phyloP scores from a whole-genome alignment of 2,797 vertebrate species.

The Oreortyx pictus region DNA sequence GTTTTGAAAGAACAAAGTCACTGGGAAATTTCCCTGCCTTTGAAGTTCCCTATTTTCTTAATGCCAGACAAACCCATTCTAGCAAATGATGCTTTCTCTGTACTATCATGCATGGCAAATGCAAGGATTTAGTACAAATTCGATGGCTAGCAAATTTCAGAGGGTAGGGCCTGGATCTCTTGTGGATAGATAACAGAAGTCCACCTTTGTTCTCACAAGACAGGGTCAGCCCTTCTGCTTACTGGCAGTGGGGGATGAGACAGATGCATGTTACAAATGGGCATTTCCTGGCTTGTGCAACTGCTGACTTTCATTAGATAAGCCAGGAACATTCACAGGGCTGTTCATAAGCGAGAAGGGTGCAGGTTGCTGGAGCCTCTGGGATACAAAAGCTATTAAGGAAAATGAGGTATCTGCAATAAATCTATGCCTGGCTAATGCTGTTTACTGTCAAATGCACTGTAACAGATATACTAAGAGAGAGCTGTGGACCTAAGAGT shows the following conservation, averaged over 20 bases:
- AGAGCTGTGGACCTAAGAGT: background rate
- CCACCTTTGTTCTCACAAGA: background rate
- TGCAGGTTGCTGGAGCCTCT: background rate
- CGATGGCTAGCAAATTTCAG: background rate
- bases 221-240: background rate
- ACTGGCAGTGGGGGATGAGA: background rate
- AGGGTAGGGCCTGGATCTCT: background rate
- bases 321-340: accelerated
- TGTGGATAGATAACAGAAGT: background rate
- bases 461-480: background rate
- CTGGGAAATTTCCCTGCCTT: background rate
- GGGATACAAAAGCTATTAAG: background rate
- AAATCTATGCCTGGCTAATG: background rate
- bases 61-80: background rate
- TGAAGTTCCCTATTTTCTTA: background rate
- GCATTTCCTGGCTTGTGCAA: background rate
- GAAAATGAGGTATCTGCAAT: background rate
- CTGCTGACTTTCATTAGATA: background rate
- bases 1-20: background rate
- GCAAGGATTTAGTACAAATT: background rate
- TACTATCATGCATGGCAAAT: background rate
- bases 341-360: background rate
- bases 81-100: background rate
- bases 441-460: background rate
- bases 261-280: background rate